Base-by-base conservation (phyloP, 2,113 vertebrate genomes). In the Nanorana parkeri region DNA sequence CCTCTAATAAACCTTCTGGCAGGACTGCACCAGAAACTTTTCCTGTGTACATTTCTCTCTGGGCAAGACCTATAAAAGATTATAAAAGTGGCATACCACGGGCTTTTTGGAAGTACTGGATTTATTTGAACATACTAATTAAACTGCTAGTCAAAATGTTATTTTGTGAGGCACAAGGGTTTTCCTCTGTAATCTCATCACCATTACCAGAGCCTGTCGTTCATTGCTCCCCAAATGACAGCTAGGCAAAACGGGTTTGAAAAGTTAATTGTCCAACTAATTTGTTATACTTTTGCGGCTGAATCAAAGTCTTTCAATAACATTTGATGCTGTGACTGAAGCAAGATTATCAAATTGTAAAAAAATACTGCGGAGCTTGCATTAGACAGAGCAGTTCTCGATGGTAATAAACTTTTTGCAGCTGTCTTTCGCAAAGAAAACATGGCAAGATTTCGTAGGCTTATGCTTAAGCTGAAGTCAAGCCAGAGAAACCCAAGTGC, bases 271-370 rank as follows among this genome's bases (percentile, higher is more conserved):
- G 78, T 63, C 67, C 36, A 52, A 72, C 78, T 81, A 72, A 71
- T 81, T 64, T 72, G 68, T 73, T 64, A 60, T 29, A 81, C 78
- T 72, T 72, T 64, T 81, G 68, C 64, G 29, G 29, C 68, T 64
- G 24, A 61, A 72, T 64, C 32, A 55, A 80, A 80, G 67, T 63
- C 68, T 65, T 74, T 36, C 55, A 64, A 55, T 74, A 81, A 81
- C 60, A 54, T 81, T 74, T 66, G 60, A 66, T 66, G 47, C 60
- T 81, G 80, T 32, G 24, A 81, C 60, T 64, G 47, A 64, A 65
- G n/a, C 41, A 41, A 81, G 80, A 81, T 81, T 81, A 81, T 74
- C 80, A 81, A 74, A 81, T 64, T 66, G 80, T 81, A 74, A 81
- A 81, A 81, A 75, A 73, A 73, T 80, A 75, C 26, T 32, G 26